phyloP scores from a whole-genome alignment of 2,113 vertebrate genomes.

The Tetrao urogallus region DNA sequence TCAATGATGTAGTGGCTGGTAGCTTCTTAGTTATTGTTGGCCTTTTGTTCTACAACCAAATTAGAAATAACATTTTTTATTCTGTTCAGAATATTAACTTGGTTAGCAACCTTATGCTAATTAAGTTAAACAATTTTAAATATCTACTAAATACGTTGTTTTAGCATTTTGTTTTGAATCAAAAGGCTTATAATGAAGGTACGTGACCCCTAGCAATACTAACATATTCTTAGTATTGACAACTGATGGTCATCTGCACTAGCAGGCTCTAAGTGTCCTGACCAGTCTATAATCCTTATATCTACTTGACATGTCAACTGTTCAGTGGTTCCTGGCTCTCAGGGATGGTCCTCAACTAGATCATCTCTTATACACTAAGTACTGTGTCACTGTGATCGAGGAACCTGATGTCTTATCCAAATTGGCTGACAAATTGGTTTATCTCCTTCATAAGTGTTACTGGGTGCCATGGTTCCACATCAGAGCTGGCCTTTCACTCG shows the following conservation, averaged over 20 bases:
- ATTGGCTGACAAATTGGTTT: not conserved
- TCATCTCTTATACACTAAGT: not conserved
- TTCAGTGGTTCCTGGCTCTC: accelerated
- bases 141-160: not conserved
- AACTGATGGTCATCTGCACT: not conserved
- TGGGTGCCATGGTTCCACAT: not conserved
- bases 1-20: not conserved
- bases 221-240: not conserved
- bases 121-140: not conserved
- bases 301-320: accelerated
- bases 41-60: not conserved
- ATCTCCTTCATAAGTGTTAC: not conserved
- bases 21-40: not conserved
- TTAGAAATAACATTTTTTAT: not conserved
- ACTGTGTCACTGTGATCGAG: not conserved
- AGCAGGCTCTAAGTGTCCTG: not conserved
- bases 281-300: not conserved
- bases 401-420: not conserved
- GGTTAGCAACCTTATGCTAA: not conserved
- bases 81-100: not conserved
- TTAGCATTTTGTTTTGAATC: not conserved
- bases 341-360: not conserved
- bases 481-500: not conserved
- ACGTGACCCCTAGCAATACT: too few species aligned
- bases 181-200: not conserved